Evolutionary conservation across 2,797 vertebrate genomes (phyloP).

Genomic region (Pogoniulus pusillus): DNA sequence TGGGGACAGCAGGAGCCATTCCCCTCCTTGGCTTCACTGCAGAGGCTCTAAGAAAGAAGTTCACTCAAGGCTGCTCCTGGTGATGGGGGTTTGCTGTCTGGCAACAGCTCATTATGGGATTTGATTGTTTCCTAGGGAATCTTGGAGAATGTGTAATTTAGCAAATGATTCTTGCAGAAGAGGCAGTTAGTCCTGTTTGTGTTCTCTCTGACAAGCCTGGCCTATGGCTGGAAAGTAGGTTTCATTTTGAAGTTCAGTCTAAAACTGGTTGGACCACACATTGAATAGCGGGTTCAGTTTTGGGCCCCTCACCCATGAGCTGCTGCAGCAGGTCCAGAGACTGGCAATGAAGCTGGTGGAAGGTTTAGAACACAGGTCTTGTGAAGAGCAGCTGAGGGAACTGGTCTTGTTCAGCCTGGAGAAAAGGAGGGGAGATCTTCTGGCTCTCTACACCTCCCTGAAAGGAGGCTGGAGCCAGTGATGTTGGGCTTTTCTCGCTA

Average conservation of each 20-base stretch:
- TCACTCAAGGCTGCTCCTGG: rapidly evolving
- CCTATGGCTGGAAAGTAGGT: not conserved
- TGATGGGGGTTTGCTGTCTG: not conserved
- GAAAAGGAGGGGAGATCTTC: not conserved
- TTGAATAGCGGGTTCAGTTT: not conserved
- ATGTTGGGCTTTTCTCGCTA: not conserved
- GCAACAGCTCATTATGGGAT: rapidly evolving
- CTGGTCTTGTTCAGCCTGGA: no score
- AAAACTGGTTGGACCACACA: not conserved
- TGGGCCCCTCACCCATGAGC: not conserved
- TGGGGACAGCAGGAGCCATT: not conserved
- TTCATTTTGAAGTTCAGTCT: not conserved
- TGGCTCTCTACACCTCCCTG: not conserved
- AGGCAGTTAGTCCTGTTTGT: not conserved
- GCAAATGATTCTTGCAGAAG: not conserved
- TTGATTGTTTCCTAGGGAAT: not conserved
- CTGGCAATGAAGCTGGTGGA: not conserved
- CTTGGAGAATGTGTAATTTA: not conserved
- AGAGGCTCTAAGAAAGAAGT: not conserved
- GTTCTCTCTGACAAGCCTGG: not conserved
- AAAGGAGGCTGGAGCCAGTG: not conserved
- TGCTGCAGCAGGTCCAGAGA: not conserved
- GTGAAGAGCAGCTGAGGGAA: not conserved
- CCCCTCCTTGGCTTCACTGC: not conserved
- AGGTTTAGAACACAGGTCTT: not conserved